A percentile compares a stretch with the other conserved stretches of the same genome.
Conservation (phyloP, 2,113 vertebrate species). For the Notiomystis cincta region DNA sequence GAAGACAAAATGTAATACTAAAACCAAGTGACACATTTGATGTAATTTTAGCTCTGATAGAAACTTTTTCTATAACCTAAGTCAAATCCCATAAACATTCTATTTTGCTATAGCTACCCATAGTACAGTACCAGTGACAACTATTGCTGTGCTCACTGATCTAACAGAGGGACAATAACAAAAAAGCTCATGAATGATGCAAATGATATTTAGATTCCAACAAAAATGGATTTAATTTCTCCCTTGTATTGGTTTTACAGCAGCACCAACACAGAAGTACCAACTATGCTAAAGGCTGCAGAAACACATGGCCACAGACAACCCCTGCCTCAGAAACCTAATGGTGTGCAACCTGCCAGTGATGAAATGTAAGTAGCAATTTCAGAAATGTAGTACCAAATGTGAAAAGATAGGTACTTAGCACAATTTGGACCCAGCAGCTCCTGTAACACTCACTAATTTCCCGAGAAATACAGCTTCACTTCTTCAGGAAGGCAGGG, state of each 20-base stretch:
- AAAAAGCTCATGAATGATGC: background rate
- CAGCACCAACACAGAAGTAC: background rate
- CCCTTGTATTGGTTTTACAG: background rate
- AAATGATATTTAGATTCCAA: background rate
- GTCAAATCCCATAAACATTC: background rate
- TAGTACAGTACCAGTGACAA: background rate
- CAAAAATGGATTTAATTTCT: background rate
- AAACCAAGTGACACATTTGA: background rate
- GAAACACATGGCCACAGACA: background rate
- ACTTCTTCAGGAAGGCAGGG: background rate
- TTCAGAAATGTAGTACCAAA: background rate
- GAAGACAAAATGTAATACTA: background rate
- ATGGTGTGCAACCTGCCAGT: background rate
- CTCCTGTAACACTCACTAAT: background rate
- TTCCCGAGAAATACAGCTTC: background rate
- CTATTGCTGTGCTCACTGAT: background rate
- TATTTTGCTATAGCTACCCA: background rate
- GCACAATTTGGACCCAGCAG: background rate
- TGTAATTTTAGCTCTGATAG: background rate
- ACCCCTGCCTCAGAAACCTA: background rate
- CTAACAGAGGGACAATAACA: background rate
- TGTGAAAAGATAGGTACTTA: background rate
- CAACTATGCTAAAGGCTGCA: background rate
- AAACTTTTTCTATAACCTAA: background rate
- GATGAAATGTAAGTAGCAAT: background rate